These are phyloP conservation scores for Melanchra persicariae DNA, from an alignment of 2,888 invertebrate genomes.

Conservation along the genomic window DNA sequence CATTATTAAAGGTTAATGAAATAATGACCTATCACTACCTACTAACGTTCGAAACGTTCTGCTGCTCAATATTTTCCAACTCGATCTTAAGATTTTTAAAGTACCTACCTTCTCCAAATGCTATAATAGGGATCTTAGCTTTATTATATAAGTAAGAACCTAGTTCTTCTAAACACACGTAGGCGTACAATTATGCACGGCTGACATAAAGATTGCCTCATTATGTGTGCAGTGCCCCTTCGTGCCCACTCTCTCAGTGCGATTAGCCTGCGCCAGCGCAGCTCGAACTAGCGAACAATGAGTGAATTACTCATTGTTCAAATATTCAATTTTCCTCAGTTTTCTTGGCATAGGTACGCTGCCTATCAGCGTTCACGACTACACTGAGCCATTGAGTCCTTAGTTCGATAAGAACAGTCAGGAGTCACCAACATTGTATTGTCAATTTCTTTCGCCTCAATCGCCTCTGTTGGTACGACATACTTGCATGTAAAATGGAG, in stretches of 20 bases:
- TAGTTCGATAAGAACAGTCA: conserved; percentile 31
- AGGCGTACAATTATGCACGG: conserved; percentile 31
- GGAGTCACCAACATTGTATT: conserved; percentile 4
- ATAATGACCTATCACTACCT: not conserved
- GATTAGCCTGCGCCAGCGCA: conserved; percentile 28
- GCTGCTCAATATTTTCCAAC: not conserved
- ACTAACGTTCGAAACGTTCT: not conserved
- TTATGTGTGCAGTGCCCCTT: conserved; percentile 44
- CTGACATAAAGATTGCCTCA: conserved; percentile 32
- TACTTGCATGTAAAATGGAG: conserved; percentile 32
- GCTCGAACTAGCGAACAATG: conserved; percentile 43
- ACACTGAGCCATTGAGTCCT: conserved; percentile 29
- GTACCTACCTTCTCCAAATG: not conserved
- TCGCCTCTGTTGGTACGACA: conserved; percentile 20
- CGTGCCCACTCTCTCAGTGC: conserved; percentile 8
- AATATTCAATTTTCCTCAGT: conserved; percentile 55
- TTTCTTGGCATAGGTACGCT: conserved; percentile 43
- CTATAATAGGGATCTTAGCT: not conserved
- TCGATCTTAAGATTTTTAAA: not conserved
- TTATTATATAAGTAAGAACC: too few species aligned
- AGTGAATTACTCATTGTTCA: conserved; percentile 55
- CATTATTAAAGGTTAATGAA: not conserved
- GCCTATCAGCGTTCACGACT: conserved; percentile 27
- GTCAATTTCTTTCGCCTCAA: conserved; percentile 40
- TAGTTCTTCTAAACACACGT: conserved; percentile 6